phyloP scores from a whole-genome alignment of 1,140 invertebrate species.

The Listronotus bonariensis region DNA sequence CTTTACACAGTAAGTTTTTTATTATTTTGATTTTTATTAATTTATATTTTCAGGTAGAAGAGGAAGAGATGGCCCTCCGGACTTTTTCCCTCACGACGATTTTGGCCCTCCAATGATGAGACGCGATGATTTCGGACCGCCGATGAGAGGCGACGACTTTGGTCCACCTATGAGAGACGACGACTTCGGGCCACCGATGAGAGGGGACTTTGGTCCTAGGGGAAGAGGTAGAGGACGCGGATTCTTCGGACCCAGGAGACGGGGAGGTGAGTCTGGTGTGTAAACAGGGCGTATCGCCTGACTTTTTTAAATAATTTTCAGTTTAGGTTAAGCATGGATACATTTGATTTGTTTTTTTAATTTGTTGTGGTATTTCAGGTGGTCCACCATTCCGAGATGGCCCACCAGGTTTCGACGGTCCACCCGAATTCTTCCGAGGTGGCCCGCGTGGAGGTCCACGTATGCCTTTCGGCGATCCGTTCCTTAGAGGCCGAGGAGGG shows the following conservation, averaged over 20 bases:
- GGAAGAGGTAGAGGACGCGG: constrained; percentile 48
- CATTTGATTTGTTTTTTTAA: constrained; percentile 9
- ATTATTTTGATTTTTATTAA: background rate
- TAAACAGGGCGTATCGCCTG: background rate
- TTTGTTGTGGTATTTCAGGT: constrained; percentile 34
- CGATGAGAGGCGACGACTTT: constrained; percentile 29
- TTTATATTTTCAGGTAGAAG: background rate
- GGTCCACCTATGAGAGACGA: constrained; percentile 16
- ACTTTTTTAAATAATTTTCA: background rate
- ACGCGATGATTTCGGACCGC: constrained; percentile 20
- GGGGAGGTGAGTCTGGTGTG: constrained; percentile 29
- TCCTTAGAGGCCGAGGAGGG: constrained; percentile 13
- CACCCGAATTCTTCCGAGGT: constrained; percentile 46
- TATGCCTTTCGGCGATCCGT: constrained; percentile 15
- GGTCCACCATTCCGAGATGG: constrained; percentile 32
- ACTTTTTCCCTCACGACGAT: constrained; percentile 31
- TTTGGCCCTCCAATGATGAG: constrained; percentile 21
- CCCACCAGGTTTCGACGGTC: constrained; percentile 48
- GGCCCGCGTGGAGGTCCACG: constrained; percentile 30
- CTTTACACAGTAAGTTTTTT: no score
- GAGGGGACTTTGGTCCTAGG: constrained; percentile 27
- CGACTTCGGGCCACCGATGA: constrained; percentile 18
- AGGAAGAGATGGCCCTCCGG: constrained; percentile 22
- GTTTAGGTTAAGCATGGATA: background rate
- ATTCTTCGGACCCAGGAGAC: constrained; percentile 57